A percentile compares a stretch with the other conserved stretches of the same genome.
phyloP scores from a whole-genome alignment of 37 sponge, comb jelly and placozoan genomes.

The Cladorhizidae sp. region DNA sequence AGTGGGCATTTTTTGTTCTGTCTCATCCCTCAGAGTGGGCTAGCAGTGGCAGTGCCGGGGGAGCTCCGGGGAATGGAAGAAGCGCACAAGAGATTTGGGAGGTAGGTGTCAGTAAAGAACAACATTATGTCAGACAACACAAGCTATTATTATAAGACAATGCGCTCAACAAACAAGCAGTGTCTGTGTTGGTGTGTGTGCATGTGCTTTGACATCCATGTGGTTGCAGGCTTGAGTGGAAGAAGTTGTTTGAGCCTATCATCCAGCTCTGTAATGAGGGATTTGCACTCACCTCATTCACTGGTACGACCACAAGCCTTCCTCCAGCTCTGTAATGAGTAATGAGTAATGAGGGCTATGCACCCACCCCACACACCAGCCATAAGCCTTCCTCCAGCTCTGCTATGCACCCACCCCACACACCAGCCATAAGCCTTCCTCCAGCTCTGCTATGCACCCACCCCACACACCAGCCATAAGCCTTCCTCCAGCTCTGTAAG shows the following conservation, averaged over 20 bases:
- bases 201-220: background rate
- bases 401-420: background rate
- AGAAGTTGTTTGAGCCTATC: slow-evolving; percentile 70
- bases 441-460: background rate
- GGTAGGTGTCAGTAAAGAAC: slow-evolving; percentile 30
- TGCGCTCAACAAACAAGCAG: background rate
- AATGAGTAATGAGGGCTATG: too few relatives aligned
- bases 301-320: slow-evolving; percentile 6
- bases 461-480: background rate
- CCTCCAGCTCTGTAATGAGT: background rate
- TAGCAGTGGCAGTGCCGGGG: slow-evolving; percentile 88
- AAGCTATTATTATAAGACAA: too few relatives aligned
- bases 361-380: too few relatives aligned
- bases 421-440: background rate
- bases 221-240: slow-evolving; percentile 69
- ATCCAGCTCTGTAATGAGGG: slow-evolving; percentile 76
- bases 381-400: background rate
- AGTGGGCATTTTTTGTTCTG: background rate
- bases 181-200: background rate
- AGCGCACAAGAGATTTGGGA: slow-evolving; percentile 79
- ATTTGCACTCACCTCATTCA: slow-evolving; percentile 40
- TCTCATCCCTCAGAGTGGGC: slow-evolving; percentile 81
- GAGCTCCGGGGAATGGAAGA: slow-evolving; percentile 78
- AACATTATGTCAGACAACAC: too few relatives aligned
- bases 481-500: too few relatives aligned